Percentiles rank a stretch among this genome's conserved stretches.
These are phyloP conservation scores for Rosalia funebris DNA, from an alignment of 2,888 invertebrate species.

Conservation along the genomic window DNA sequence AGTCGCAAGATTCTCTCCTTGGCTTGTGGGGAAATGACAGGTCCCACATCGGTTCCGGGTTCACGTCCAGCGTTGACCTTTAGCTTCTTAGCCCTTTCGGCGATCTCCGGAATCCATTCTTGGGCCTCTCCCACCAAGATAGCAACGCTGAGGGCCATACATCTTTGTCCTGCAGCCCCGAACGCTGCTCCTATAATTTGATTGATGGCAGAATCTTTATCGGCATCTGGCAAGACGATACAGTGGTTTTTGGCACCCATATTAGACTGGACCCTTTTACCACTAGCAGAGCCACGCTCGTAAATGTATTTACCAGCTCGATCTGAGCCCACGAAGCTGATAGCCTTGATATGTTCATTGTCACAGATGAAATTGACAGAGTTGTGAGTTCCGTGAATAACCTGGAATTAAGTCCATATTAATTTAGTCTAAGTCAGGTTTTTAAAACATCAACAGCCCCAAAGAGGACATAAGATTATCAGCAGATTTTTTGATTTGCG, in stretches of 20 bases:
- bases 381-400: constrained; percentile 94
- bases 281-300: constrained; percentile 87
- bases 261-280: constrained; percentile 94
- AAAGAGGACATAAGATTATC: too few relatives aligned
- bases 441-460: too few relatives aligned
- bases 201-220: constrained; percentile 95
- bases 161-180: constrained; percentile 98
- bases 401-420: constrained; percentile 64
- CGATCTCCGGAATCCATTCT: constrained; percentile 94
- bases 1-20: constrained; percentile 85
- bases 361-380: constrained; percentile 98
- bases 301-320: constrained; percentile 96
- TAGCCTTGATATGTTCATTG: constrained; percentile 93
- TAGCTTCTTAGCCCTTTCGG: constrained; percentile 77
- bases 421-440: too few relatives aligned
- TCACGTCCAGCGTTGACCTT: constrained; percentile 92
- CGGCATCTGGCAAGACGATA: constrained; percentile 95
- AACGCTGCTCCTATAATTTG: constrained; percentile 90
- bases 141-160: constrained; percentile 97
- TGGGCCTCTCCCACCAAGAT: constrained; percentile 90
- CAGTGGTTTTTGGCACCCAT: constrained; percentile 99
- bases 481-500: too few relatives aligned
- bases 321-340: constrained; percentile 98
- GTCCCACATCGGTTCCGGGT: constrained; percentile 85
- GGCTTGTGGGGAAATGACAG: constrained; percentile 92